A percentile compares a stretch with the other conserved stretches of the same genome.
phyloP scores from a whole-genome alignment of 2,113 vertebrate genomes.

The Garra rufa region DNA sequence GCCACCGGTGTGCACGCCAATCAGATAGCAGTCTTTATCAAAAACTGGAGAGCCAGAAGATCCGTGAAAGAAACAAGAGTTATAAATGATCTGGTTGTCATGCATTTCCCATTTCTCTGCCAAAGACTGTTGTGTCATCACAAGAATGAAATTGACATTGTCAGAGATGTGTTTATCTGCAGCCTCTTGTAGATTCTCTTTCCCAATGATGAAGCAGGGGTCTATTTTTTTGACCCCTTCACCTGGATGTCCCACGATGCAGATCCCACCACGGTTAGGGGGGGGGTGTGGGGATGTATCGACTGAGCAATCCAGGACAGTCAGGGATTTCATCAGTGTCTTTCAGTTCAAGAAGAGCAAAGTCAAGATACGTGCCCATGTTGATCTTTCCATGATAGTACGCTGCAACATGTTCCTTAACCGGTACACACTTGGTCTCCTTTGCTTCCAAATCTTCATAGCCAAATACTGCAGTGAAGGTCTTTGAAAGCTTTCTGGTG shows the following conservation, averaged over 20 bases:
- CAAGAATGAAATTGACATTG: neutral
- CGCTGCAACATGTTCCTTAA: neutral
- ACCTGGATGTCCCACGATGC: constrained; percentile 66
- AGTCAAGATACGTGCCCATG: constrained; percentile 25
- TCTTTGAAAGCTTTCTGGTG: neutral
- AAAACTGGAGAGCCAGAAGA: constrained; percentile 58
- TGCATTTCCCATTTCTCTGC: neutral
- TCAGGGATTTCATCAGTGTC: neutral
- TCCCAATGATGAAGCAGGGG: constrained; percentile 53
- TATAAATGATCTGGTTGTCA: neutral
- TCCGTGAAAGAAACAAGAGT: constrained; percentile 47
- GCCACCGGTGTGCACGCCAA: constrained; percentile 46
- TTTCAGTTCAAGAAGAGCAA: constrained; percentile 55
- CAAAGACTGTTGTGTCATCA: neutral
- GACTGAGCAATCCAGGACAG: neutral
- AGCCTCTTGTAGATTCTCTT: neutral
- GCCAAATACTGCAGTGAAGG: neutral
- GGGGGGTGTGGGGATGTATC: neutral
- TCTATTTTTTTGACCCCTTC: constrained; percentile 55
- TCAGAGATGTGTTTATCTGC: neutral
- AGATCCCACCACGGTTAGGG: constrained; percentile 48
- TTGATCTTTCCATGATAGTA: neutral
- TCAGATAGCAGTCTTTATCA: constrained; percentile 27
- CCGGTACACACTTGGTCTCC: neutral
- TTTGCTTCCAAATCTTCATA: neutral